phyloP scores from a whole-genome alignment of 2,797 vertebrate genomes.

The Discoglossus pictus region DNA sequence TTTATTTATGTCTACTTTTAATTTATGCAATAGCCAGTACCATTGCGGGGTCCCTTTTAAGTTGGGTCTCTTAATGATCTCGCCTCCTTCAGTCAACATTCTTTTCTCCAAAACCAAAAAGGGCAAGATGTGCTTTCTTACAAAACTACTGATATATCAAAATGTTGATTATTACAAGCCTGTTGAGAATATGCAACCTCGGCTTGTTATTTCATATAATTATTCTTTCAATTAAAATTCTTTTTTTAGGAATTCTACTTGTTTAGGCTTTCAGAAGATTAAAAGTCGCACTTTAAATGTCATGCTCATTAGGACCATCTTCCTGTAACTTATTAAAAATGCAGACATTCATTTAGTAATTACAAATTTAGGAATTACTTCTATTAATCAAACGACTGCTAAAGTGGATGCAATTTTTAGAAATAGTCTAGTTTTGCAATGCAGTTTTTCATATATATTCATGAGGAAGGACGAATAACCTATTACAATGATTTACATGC shows the following conservation, averaged over 20 bases:
- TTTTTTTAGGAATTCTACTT: conserved; percentile 2
- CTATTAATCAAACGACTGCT: conserved; percentile 27
- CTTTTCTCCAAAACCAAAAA: too few species aligned
- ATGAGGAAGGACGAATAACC: background rate
- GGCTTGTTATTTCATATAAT: conserved; percentile 7
- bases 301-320: conserved; percentile 29
- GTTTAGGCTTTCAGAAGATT: background rate
- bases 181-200: conserved; percentile 19
- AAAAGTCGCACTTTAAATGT: conserved; percentile 35
- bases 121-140: too few species aligned
- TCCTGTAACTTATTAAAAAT: conserved; percentile 23
- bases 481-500: background rate
- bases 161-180: background rate
- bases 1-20: too few species aligned
- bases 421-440: background rate
- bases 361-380: conserved; percentile 15
- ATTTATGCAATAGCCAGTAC: too few species aligned
- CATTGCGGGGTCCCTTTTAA: too few species aligned
- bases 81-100: too few species aligned
- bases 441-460: conserved; percentile 13
- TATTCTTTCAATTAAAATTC: conserved; percentile 13
- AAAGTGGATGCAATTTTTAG: background rate
- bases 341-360: conserved; percentile 34
- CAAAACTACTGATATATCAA: conserved; percentile 27
- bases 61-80: too few species aligned